A percentile compares a stretch with the other conserved stretches of the same genome.
Evolutionary conservation across 1,140 invertebrate genomes (phyloP).

Genomic region (Listronotus oregonensis): DNA sequence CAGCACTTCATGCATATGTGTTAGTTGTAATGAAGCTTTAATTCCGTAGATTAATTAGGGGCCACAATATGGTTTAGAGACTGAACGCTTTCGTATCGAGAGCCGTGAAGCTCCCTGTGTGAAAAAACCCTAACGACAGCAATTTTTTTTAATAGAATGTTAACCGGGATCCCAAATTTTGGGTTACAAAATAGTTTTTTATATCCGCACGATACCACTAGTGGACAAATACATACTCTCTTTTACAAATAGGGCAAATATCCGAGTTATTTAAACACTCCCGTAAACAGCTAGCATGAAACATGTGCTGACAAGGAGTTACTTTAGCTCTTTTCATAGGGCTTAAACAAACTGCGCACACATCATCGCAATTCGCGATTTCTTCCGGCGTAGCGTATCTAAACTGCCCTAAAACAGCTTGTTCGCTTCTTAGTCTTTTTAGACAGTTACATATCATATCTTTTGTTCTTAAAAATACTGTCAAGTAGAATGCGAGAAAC

Average conservation of each 20-base stretch:
- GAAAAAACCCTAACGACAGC: neutral
- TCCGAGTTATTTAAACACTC: slow-evolving; percentile 71
- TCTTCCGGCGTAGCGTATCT: slow-evolving; percentile 69
- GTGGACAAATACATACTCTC: slow-evolving; percentile 59
- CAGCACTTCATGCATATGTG: too few relatives aligned
- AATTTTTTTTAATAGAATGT: too few relatives aligned
- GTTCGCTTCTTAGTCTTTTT: slow-evolving; percentile 62
- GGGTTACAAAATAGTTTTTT: neutral
- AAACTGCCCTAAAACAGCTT: slow-evolving; percentile 66
- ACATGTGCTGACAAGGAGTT: slow-evolving; percentile 77
- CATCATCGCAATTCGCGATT: slow-evolving; percentile 70
- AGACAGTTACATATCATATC: slow-evolving; percentile 65
- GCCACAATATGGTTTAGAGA: too few relatives aligned
- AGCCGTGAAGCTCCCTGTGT: neutral
- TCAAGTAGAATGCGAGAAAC: slow-evolving; percentile 66
- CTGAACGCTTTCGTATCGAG: too few relatives aligned
- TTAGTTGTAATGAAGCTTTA: too few relatives aligned
- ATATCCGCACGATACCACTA: slow-evolving; percentile 3
- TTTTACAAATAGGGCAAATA: slow-evolving; percentile 74
- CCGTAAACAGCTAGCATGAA: slow-evolving; percentile 75
- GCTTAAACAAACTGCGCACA: slow-evolving; percentile 76
- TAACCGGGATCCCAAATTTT: too few relatives aligned
- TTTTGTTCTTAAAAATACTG: slow-evolving; percentile 69
- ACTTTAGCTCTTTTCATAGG: slow-evolving; percentile 70
- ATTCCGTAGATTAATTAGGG: too few relatives aligned